These are phyloP conservation scores for Paramisgurnus dabryanus DNA, from an alignment of 2,113 vertebrate genomes.

Conservation along the genomic window DNA sequence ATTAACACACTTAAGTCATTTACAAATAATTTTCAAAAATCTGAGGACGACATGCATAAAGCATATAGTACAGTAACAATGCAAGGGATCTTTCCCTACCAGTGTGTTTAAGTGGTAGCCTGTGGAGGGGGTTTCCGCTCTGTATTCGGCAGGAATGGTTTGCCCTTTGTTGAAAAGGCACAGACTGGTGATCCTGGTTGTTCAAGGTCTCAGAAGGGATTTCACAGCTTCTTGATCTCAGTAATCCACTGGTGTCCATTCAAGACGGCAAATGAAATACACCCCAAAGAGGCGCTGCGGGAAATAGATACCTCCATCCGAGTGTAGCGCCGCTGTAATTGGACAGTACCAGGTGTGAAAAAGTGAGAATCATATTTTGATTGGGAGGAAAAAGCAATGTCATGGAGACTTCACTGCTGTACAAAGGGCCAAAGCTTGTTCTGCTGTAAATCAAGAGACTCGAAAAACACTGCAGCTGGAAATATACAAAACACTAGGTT, in stretches of 20 bases:
- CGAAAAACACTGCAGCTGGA: background rate
- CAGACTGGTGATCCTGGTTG: slow-evolving; percentile 59
- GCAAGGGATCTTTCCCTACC: background rate
- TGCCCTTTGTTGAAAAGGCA: slow-evolving; percentile 43
- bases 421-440: slow-evolving; percentile 21
- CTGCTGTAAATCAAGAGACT: background rate
- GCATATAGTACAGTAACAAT: background rate
- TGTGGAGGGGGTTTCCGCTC: slow-evolving; percentile 40
- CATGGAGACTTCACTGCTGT: slow-evolving; percentile 29
- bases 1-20: too few species aligned
- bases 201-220: slow-evolving; percentile 68
- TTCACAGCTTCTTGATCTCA: slow-evolving; percentile 75
- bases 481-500: background rate
- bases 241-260: slow-evolving; percentile 71
- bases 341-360: slow-evolving; percentile 31
- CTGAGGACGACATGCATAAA: background rate
- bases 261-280: slow-evolving; percentile 70
- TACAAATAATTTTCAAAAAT: too few species aligned
- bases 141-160: slow-evolving; percentile 62
- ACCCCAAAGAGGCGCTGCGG: slow-evolving; percentile 60
- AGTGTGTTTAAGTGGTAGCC: slow-evolving; percentile 15
- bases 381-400: slow-evolving; percentile 32
- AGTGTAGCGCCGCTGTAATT: slow-evolving; percentile 48
- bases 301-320: slow-evolving; percentile 56
- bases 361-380: slow-evolving; percentile 29